These are phyloP conservation scores for Ispidina picta DNA, from an alignment of 2,797 vertebrate genomes.

Conservation along the genomic window DNA sequence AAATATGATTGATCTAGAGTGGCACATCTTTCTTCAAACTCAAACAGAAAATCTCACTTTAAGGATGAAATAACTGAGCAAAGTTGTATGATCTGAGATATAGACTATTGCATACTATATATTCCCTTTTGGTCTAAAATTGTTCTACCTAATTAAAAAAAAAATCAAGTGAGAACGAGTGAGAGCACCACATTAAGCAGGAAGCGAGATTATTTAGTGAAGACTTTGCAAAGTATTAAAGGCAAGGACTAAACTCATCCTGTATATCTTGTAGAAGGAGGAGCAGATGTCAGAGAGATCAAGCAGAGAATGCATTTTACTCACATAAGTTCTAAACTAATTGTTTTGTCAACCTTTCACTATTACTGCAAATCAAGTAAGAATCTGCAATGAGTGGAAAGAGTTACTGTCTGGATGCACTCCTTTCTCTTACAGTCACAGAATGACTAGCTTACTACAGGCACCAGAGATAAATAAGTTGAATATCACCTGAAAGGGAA, in stretches of 20 bases:
- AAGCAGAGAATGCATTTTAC: not conserved
- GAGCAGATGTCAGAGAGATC: not conserved
- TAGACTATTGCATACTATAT: not conserved
- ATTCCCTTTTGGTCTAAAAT: not conserved
- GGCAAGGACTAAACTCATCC: not conserved
- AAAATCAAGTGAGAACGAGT: not conserved
- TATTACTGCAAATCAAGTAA: not conserved
- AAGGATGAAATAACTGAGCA: not conserved
- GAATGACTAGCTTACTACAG: not conserved
- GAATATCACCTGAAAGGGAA: not conserved
- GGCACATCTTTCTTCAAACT: not conserved
- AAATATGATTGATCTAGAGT: not conserved
- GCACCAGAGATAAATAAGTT: not conserved
- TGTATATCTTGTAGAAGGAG: not conserved
- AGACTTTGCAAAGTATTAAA: not conserved
- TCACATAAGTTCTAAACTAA: not conserved
- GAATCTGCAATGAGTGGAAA: not conserved
- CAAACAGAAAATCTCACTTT: not conserved
- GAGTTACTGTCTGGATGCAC: not conserved
- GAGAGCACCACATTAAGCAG: rapidly evolving
- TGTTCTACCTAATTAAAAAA: not conserved
- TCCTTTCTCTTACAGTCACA: not conserved
- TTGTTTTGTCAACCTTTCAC: not conserved
- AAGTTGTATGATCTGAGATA: not conserved
- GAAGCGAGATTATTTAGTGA: not conserved